Base-by-base conservation (phyloP, 1,140 invertebrate species). In the Drosophila virilis region DNA sequence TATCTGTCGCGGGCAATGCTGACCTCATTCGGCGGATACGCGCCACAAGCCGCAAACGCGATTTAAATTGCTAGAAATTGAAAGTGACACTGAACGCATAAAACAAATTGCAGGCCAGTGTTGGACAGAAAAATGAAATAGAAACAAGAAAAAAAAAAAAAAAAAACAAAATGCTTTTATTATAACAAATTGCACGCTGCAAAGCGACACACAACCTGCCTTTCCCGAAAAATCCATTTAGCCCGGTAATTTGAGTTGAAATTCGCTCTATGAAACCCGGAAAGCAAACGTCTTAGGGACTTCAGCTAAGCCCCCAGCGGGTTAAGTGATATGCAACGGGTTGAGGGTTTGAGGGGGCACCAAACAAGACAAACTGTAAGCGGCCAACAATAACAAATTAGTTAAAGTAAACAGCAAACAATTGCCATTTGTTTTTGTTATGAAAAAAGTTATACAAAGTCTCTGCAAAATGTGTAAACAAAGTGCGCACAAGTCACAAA, bases 31-130 rank as follows among this genome's bases (percentile, higher is more conserved):
- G 58, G 37, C 75, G 74, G 62, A 78, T 71, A 71, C 57, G 74
- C 67, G 66, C 59, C 55, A 70, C 67, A 72, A 85, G 48, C 74
- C 57, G 67, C 66, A 82, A 79, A 88, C 67, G 79, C 78, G 83
- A 88, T 77, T 82, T 86, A 88, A 86, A 86, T 86, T 86, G 83
- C 80, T 77, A 79, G 83, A 86, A 86, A 86, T 86, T 86, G 83
- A 88, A 86, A 86, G 83, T 83, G 83, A 88, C 83, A 86, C 76
- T 76, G 76, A 78, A 61, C 66, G 73, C 68, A 65, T 45, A 62
- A 72, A 66, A 71, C 54, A 66, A 84, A 79, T 76, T 67, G 77
- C 78, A 52, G 46, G 42, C 57, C 45, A 58, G 50, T 68, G 66
- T 17, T 46, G 35, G 40, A 8, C 28, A 15, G 22, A 62, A 12